Percentiles rank a stretch among this genome's conserved stretches.
These are phyloP conservation scores for Oreohelix idahoensis DNA, from an alignment of 1,140 invertebrate species.

Conservation along the genomic window DNA sequence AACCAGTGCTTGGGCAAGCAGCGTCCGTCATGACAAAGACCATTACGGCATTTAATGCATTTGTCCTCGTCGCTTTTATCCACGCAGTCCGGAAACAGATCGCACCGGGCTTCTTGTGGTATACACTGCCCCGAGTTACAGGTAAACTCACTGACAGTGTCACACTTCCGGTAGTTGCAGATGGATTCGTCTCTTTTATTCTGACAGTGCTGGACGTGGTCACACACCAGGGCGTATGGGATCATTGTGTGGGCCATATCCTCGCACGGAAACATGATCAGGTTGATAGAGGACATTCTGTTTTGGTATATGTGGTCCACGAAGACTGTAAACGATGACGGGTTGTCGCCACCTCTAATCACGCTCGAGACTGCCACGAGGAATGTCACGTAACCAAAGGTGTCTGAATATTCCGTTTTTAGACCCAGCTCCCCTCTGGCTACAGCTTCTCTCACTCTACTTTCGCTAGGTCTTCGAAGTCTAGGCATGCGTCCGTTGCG, in stretches of 20 bases:
- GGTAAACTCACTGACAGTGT: background rate
- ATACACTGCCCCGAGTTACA: conserved; percentile 26
- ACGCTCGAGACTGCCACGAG: background rate
- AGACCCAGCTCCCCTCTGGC: conserved; percentile 13
- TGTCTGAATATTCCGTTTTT: background rate
- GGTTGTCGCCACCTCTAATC: background rate
- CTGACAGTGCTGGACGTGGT: background rate
- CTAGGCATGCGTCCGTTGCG: background rate
- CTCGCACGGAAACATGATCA: conserved; percentile 3
- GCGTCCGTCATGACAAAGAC: conserved; percentile 31
- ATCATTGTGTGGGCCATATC: background rate
- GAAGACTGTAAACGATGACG: background rate
- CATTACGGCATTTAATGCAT: conserved; percentile 26
- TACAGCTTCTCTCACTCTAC: background rate
- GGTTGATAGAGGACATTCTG: background rate
- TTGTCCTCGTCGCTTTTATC: conserved; percentile 27
- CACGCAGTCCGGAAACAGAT: conserved; percentile 29
- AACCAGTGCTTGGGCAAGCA: conserved; percentile 32
- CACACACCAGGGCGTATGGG: conserved; percentile 15
- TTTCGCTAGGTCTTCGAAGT: background rate
- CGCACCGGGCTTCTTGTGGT: conserved; percentile 17
- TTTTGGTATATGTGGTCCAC: background rate
- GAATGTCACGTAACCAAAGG: background rate
- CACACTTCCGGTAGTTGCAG: conserved; percentile 30
- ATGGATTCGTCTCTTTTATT: conserved; percentile 27